Conservation (phyloP, 2,797 vertebrate genomes). For the Ataeniobius toweri region DNA sequence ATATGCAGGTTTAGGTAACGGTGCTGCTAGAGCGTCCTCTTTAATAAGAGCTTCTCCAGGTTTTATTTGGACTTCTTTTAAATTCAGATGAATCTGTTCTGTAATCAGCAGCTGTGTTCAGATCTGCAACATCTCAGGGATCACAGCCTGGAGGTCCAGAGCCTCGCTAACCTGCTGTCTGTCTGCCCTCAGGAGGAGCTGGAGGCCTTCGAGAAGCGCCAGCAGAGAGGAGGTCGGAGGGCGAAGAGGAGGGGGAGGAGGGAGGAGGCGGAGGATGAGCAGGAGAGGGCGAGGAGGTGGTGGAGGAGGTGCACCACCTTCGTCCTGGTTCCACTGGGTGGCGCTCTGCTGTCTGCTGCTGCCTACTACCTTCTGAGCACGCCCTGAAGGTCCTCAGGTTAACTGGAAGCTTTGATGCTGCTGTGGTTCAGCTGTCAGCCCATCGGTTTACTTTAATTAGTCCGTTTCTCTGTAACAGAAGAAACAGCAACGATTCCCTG, state of each 20-base stretch:
- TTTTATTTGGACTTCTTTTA: too few species aligned
- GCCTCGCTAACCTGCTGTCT: neutral
- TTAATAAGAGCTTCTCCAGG: too few species aligned
- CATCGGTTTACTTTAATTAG: too few species aligned
- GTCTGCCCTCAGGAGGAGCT: conserved; percentile 86
- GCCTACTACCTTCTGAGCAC: conserved; percentile 79
- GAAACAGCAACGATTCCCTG: too few species aligned
- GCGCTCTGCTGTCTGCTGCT: conserved; percentile 78
- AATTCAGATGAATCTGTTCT: too few species aligned
- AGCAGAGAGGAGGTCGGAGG: conserved; percentile 88
- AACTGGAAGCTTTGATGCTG: neutral
- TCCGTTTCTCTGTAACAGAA: too few species aligned
- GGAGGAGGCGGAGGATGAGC: conserved; percentile 84
- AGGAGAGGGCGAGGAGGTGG: conserved; percentile 78
- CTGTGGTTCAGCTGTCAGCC: too few species aligned
- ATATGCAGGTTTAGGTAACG: too few species aligned
- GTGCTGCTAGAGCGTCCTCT: too few species aligned
- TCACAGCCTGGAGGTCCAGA: too few species aligned
- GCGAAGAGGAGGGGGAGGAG: conserved; percentile 84
- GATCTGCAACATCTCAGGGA: too few species aligned
- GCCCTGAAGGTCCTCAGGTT: neutral
- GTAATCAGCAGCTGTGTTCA: too few species aligned
- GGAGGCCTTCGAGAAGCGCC: conserved; percentile 93
- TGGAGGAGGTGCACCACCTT: conserved; percentile 80
- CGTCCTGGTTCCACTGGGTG: conserved; percentile 82